A percentile compares a stretch with the other conserved stretches of the same genome.
These are phyloP conservation scores for Plebejus argus DNA, from an alignment of 2,888 invertebrate genomes.

Conservation along the genomic window DNA sequence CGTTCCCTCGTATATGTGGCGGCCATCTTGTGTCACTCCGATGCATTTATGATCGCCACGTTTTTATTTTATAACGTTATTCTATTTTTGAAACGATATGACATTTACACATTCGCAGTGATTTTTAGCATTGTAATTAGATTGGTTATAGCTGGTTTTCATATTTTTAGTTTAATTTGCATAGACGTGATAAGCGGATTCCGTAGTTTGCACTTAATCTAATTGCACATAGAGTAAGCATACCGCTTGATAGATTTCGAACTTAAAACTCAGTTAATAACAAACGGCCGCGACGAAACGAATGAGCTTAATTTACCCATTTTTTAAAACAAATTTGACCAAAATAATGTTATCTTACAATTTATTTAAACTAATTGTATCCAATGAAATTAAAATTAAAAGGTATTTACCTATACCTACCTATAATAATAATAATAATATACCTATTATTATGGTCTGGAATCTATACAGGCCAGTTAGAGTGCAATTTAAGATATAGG, in stretches of 20 bases:
- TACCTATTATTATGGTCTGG: background rate
- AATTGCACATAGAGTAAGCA: constrained; percentile 26
- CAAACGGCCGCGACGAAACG: constrained; percentile 1
- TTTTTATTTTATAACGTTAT: constrained; percentile 57
- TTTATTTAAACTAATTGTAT: background rate
- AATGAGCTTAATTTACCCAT: background rate
- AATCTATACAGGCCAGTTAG: background rate
- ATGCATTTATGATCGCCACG: constrained; percentile 50
- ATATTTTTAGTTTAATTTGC: constrained; percentile 58
- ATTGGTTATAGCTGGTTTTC: constrained; percentile 61
- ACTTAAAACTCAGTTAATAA: background rate
- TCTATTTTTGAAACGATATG: constrained; percentile 66
- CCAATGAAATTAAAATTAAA: background rate
- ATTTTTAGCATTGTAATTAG: constrained; percentile 66
- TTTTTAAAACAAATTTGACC: background rate
- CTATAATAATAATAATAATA: too few species aligned
- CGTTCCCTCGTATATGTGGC: constrained; percentile 48
- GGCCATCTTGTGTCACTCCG: constrained; percentile 57
- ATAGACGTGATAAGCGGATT: constrained; percentile 43
- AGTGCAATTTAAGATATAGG: background rate
- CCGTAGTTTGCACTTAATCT: constrained; percentile 40
- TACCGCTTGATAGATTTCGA: background rate
- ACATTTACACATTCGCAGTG: constrained; percentile 68
- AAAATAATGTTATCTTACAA: background rate
- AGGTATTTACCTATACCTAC: too few species aligned